Evolutionary conservation across 2,797 vertebrate species (phyloP), one percentile per base, ranked within the genome.

Genomic region (Acanthornis magna): DNA sequence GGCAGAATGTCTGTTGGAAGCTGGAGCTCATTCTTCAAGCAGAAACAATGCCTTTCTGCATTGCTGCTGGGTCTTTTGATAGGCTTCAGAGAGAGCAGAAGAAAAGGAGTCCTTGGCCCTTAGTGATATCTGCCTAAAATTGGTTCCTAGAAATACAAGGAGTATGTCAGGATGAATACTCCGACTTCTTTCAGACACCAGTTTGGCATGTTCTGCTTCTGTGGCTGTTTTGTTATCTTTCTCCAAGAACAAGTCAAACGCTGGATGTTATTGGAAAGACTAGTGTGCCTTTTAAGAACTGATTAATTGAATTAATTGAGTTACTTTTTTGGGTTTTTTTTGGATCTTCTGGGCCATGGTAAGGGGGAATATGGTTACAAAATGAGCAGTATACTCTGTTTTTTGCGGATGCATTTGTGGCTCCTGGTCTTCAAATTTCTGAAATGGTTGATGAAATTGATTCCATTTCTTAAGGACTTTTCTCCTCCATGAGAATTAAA

Each of bases 1-100:
- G 66, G 73, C 62, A 90, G 85, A 93, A 88, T 74, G n/a, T 81
- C 76, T 89, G 9, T 53, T 85, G 66, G 73, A 92, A 88, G 26
- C 58, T 70, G 53, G 29, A 81, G 9, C 8, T 88, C 30, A 70
- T 90, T 81, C 76, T 90, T 93, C 48, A 61, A 61, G 17, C 50
- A 83, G 53, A 85, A 53, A 89, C 61, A 90, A 73, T 53, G 32
- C 13, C 54, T 92, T 88, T 74, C 34, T 61, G n/a, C n/a, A 13
- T 50, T 85, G 45, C 54, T 88, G 10, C 53, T 88, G 50, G 21
- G 20, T 87, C 63, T 67, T 94, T 74, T 74, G 85, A 63, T 91
- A 89, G 85, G 60, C 34, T 92, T 89, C 55, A 73, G 38, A 86
- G 27, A 76, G 54, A 50, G 34, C 12, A 77, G 53, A 80, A 73